Percentiles rank a stretch among this genome's conserved stretches.
phyloP scores from a whole-genome alignment of 2,797 vertebrate species.

The Pangasius macronema region DNA sequence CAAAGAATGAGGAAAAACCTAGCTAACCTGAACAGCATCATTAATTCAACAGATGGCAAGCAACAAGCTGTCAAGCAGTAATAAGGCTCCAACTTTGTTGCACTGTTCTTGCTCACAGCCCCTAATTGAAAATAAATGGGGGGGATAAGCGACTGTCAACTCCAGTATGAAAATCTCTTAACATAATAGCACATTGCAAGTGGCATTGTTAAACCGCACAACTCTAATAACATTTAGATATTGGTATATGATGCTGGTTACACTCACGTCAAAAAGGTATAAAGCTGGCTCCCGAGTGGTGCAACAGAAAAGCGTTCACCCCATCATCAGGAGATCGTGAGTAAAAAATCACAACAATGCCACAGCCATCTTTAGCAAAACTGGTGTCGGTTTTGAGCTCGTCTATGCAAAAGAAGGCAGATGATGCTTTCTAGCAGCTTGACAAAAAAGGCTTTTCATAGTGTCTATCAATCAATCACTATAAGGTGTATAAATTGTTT shows the following conservation, averaged over 20 bases:
- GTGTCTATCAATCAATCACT: background rate
- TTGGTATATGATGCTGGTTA: background rate
- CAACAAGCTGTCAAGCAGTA: background rate
- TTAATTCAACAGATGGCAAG: background rate
- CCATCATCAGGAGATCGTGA: background rate
- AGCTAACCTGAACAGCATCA: background rate
- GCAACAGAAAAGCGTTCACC: background rate
- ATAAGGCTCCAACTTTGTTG: background rate
- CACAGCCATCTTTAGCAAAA: background rate
- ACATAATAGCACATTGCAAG: background rate
- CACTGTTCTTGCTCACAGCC: background rate
- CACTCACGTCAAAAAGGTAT: background rate
- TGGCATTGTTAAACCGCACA: background rate
- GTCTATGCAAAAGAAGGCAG: background rate
- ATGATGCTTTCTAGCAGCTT: background rate
- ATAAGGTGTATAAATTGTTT: background rate
- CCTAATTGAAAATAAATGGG: background rate
- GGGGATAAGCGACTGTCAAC: background rate
- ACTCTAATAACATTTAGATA: background rate
- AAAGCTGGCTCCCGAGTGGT: background rate
- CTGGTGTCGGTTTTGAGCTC: background rate
- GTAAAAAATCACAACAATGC: background rate
- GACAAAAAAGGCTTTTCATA: background rate
- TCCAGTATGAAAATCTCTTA: background rate
- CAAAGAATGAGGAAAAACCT: background rate